phyloP scores from a whole-genome alignment of 2,888 invertebrate genomes.

The Invenusta paracnida region DNA sequence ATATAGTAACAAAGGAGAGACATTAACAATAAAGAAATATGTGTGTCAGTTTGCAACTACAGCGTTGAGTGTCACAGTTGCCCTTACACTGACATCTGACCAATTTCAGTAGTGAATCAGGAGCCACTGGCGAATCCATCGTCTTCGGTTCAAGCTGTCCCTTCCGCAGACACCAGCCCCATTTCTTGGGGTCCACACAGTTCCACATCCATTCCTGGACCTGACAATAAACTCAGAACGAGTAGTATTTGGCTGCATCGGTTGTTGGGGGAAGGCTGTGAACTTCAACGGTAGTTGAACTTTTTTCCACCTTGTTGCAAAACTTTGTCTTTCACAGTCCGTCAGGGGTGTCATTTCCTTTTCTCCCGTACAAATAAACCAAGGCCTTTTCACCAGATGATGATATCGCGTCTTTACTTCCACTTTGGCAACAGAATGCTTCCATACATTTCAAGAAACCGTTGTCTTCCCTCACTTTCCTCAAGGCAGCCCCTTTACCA shows the following conservation, averaged over 20 bases:
- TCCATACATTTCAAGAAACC: background rate
- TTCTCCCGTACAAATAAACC: background rate
- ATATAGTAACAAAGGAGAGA: too few species aligned
- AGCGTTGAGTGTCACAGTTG: slow-evolving; percentile 15
- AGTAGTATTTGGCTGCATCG: background rate
- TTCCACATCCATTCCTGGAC: slow-evolving; percentile 46
- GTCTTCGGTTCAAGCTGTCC: slow-evolving; percentile 30
- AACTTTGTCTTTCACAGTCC: slow-evolving; percentile 37
- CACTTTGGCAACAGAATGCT: background rate
- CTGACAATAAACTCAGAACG: background rate
- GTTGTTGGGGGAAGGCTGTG: slow-evolving; percentile 48
- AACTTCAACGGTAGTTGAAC: slow-evolving; percentile 45
- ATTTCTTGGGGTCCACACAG: background rate
- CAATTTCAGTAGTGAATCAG: background rate
- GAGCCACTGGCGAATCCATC: background rate
- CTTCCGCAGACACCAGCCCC: background rate
- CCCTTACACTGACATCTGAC: slow-evolving; percentile 32
- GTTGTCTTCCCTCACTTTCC: background rate
- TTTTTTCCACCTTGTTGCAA: slow-evolving; percentile 43
- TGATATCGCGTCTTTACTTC: background rate
- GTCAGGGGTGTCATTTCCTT: background rate
- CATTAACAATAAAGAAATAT: too few species aligned
- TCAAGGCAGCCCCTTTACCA: slow-evolving; percentile 1
- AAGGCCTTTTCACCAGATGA: background rate
- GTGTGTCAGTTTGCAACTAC: slow-evolving; percentile 41